These are phyloP conservation scores for Abrostola tripartita DNA, from an alignment of 2,888 invertebrate genomes.

Conservation along the genomic window DNA sequence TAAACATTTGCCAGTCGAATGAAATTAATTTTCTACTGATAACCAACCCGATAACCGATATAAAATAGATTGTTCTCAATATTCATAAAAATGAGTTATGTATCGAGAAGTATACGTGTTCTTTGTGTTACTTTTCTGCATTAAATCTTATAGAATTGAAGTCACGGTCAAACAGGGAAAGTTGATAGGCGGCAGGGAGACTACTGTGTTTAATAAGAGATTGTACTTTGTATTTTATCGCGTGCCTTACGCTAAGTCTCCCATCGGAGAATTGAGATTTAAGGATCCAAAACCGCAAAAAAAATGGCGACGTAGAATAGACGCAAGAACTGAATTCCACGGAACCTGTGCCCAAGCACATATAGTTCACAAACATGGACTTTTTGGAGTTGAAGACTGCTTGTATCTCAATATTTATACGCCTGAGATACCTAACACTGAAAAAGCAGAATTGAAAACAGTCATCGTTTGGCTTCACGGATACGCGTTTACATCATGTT, in stretches of 20 bases:
- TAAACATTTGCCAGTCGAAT: slow-evolving; percentile 64
- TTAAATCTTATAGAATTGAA: slow-evolving; percentile 60
- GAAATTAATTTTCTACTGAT: slow-evolving; percentile 57
- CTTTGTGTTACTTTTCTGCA: slow-evolving; percentile 45
- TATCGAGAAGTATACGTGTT: slow-evolving; percentile 54
- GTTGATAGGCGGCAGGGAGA: slow-evolving; percentile 67
- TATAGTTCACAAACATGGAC: slow-evolving; percentile 73
- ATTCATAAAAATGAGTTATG: slow-evolving; percentile 48
- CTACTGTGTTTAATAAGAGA: slow-evolving; percentile 69
- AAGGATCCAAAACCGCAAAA: slow-evolving; percentile 72
- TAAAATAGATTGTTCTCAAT: not conserved
- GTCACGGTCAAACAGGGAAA: slow-evolving; percentile 74
- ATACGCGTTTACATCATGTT: slow-evolving; percentile 79
- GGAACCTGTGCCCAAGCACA: slow-evolving; percentile 90
- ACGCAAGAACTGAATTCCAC: slow-evolving; percentile 84
- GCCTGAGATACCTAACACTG: slow-evolving; percentile 76
- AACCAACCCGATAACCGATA: slow-evolving; percentile 20
- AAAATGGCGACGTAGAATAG: slow-evolving; percentile 86
- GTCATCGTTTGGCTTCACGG: slow-evolving; percentile 84
- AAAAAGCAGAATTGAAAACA: slow-evolving; percentile 58
- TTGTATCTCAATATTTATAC: slow-evolving; percentile 91
- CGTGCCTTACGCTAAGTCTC: slow-evolving; percentile 79
- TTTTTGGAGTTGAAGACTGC: slow-evolving; percentile 89
- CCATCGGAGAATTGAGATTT: slow-evolving; percentile 75
- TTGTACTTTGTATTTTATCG: slow-evolving; percentile 78